phyloP scores from a whole-genome alignment of 2,113 vertebrate species.

The Eudyptes chrysolophus region DNA sequence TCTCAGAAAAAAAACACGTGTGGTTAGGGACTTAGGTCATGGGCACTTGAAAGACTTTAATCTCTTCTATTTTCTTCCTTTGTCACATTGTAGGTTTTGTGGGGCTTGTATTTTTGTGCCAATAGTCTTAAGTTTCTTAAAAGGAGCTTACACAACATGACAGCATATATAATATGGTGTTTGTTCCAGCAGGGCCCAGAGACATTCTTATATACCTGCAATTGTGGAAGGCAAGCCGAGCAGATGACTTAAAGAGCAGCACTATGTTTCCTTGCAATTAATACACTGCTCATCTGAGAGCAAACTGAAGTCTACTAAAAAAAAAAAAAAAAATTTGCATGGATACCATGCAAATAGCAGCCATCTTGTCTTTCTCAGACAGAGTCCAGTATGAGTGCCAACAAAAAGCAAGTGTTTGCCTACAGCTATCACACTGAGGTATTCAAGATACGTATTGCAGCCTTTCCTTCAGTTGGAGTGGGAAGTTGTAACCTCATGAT shows the following conservation, averaged over 20 bases:
- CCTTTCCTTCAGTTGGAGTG: neutral
- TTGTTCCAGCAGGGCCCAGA: neutral
- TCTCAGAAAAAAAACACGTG: neutral
- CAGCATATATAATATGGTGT: neutral
- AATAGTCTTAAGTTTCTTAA: neutral
- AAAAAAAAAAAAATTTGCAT: neutral
- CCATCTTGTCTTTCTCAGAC: neutral
- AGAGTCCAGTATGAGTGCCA: neutral
- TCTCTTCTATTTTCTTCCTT: neutral
- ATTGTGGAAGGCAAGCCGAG: neutral
- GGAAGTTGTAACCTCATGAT: neutral
- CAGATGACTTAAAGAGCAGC: neutral
- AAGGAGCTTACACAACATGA: neutral
- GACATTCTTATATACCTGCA: neutral
- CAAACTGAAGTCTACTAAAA: neutral
- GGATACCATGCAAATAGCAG: neutral
- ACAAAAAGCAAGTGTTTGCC: neutral
- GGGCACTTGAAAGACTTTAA: neutral
- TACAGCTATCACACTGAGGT: neutral
- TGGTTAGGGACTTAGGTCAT: neutral
- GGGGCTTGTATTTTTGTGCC: neutral
- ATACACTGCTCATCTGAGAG: neutral
- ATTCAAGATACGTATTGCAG: neutral
- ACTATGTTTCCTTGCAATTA: neutral
- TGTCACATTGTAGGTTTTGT: neutral